Percentiles rank a stretch among this genome's conserved stretches.
These are phyloP conservation scores for Rhagonycha lutea DNA, from an alignment of 2,888 invertebrate species.

Conservation along the genomic window DNA sequence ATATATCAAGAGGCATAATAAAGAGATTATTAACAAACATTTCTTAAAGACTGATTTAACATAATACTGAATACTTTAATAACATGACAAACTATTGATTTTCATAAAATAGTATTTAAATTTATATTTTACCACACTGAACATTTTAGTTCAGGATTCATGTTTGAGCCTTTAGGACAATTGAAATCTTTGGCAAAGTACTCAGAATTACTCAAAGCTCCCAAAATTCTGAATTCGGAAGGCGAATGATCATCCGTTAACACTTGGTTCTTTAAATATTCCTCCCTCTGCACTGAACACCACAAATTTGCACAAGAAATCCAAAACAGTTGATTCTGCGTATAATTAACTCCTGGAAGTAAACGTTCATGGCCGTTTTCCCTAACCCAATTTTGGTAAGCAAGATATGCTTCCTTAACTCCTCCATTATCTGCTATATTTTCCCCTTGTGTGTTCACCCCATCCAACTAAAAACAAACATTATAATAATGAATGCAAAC, in stretches of 20 bases:
- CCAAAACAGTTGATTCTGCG: conserved; percentile 15
- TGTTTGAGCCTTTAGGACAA: conserved; percentile 9
- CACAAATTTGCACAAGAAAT: conserved; percentile 13
- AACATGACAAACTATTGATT: background rate
- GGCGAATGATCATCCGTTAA: conserved; percentile 10
- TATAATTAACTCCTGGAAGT: conserved; percentile 9
- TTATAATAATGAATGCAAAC: background rate
- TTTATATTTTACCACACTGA: conserved; percentile 8
- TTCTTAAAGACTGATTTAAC: background rate
- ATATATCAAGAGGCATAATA: background rate
- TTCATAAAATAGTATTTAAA: background rate
- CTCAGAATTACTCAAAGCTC: conserved; percentile 10
- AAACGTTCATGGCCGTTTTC: conserved; percentile 1
- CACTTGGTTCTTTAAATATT: conserved; percentile 7
- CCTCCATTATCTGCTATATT: conserved; percentile 20
- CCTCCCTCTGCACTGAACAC: conserved; percentile 6
- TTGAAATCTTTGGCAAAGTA: conserved; percentile 24
- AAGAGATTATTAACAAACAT: background rate
- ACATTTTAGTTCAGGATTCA: conserved; percentile 21
- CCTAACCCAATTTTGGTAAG: conserved; percentile 8
- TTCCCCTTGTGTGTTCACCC: conserved; percentile 16
- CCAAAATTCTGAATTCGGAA: conserved; percentile 6
- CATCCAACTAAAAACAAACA: conserved; percentile 10
- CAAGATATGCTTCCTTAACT: conserved; percentile 10
- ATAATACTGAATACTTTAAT: background rate